Base-by-base conservation (phyloP, 2,888 invertebrate species). In the Noctua fimbriata region DNA sequence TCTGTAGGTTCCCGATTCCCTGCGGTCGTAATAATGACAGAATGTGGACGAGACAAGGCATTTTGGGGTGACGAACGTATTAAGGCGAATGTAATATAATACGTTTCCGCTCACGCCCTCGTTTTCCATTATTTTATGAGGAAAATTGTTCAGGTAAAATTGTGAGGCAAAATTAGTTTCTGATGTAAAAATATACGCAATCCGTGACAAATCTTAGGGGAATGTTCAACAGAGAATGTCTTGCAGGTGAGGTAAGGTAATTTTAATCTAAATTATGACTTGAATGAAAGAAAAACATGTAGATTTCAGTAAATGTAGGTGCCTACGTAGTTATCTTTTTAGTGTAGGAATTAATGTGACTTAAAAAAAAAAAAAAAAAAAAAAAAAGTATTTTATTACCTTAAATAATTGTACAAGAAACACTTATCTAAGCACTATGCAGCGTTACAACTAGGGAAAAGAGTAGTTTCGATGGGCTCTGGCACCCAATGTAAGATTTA, bases 1-100 rank as follows among this genome's bases (percentile, higher is more conserved):
- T 24, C 65, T 24, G 41, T 32, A n/a, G 16, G 52, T 81, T 70
- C 69, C 47, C 28, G 69, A 82, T 83, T 76, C 73, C 63, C n/a
- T 76, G 74, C 28, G 76, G 80, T 80, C 83, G 76, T 82, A 79
- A 86, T 86, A 79, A 85, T 80, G 72, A 63, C 55, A 79, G 78
- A 79, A 83, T 82, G 52, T 82, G 76, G 67, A 70, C 69, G n/a
- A 70, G 32, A 73, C 44, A 18, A 47, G 69, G 49, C 69, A 67
- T 67, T 78, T 72, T 69, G 65, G 36, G 69, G 63, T 71, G 69
- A 71, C 28, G 47, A 49, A 76, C 52, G 21, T 74, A 76, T 81
- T 71, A 78, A 67, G 52, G 69, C 41, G 41, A 16, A 60, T 75
- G 44, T 60, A 41, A 52, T 75, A 14, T 65, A 73, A 60, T 83